Evolutionary conservation across 2,113 vertebrate genomes (phyloP).

Genomic region (Calidris pugnax): DNA sequence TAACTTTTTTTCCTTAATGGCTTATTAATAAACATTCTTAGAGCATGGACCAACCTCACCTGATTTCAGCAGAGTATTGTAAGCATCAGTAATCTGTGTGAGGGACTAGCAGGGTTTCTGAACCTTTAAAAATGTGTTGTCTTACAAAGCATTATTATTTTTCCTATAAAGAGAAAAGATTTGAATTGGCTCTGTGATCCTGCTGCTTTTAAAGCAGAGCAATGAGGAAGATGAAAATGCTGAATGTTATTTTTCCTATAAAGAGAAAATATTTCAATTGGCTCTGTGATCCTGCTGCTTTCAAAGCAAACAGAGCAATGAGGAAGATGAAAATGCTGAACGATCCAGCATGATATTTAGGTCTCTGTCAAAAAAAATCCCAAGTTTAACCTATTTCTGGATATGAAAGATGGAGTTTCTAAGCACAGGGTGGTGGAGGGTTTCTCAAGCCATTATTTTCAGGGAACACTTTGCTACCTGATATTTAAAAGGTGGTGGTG

Average conservation of each 20-base stretch:
- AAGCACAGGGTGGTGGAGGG: neutral
- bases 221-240: neutral
- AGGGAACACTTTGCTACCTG: neutral
- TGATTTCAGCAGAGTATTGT: neutral
- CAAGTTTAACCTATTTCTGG: neutral
- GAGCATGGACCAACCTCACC: neutral
- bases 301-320: neutral
- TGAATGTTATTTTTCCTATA: neutral
- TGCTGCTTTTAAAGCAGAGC: neutral
- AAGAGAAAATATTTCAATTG: neutral
- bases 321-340: neutral
- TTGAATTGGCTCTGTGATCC: neutral
- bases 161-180: neutral
- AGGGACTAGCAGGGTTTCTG: neutral
- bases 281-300: neutral
- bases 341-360: neutral
- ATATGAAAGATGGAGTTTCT: neutral
- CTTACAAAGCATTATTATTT: neutral
- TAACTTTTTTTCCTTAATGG: neutral
- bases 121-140: neutral
- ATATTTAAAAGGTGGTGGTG: constrained; percentile 13
- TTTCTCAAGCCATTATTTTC: neutral
- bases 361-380: neutral
- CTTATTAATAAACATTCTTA: neutral
- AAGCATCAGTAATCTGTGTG: neutral